These are phyloP conservation scores for Melanotus villosus DNA, from an alignment of 2,888 invertebrate species.

Conservation along the genomic window DNA sequence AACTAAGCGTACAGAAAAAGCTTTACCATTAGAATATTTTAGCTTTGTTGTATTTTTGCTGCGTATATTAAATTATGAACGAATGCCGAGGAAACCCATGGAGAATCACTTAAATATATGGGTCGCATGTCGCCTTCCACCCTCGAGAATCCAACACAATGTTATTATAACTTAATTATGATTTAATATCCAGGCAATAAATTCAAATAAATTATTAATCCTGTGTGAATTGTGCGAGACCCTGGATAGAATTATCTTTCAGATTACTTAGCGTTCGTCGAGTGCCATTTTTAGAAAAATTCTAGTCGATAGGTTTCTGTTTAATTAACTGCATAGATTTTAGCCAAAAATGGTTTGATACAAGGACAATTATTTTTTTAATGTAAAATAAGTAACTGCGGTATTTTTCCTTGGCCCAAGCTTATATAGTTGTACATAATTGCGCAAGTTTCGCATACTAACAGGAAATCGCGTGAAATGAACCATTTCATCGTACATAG, in stretches of 20 bases:
- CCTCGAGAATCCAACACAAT: constrained; percentile 23
- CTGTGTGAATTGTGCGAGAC: not conserved
- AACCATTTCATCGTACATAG: constrained; percentile 5
- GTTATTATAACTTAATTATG: constrained; percentile 29
- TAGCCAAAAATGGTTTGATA: no score
- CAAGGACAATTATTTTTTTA: no score
- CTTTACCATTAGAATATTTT: not conserved
- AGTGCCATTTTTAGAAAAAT: constrained; percentile 4
- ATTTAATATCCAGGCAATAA: constrained; percentile 27
- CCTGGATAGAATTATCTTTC: not conserved
- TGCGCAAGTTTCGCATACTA: not conserved
- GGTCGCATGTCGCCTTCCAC: constrained; percentile 21
- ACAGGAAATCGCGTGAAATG: constrained; percentile 23
- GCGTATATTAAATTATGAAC: not conserved
- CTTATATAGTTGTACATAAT: not conserved
- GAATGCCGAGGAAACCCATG: constrained; percentile 1
- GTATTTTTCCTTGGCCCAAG: no score
- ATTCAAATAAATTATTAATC: constrained; percentile 31
- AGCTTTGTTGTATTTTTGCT: not conserved
- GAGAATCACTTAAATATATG: constrained; percentile 19
- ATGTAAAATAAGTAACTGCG: no score
- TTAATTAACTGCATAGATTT: not conserved
- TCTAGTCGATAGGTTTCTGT: not conserved
- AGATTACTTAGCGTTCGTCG: not conserved
- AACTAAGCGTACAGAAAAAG: not conserved